Evolutionary conservation across 2,113 vertebrate genomes (phyloP).

Genomic region (Hippocampus zosterae): DNA sequence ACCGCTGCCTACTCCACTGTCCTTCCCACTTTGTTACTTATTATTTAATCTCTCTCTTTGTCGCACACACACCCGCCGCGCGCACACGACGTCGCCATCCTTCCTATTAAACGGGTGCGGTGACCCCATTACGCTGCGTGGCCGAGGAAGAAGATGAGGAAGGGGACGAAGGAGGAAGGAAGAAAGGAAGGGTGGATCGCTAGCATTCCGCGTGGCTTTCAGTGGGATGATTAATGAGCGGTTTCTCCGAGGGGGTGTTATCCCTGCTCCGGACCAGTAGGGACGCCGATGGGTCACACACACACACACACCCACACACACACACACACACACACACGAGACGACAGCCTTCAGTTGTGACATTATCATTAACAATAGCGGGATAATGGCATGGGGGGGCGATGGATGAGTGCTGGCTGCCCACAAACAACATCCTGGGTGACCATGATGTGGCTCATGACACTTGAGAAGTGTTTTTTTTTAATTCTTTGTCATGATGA

Average conservation of each 20-base stretch:
- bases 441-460: neutral
- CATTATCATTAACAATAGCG: slow-evolving; percentile 61
- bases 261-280: slow-evolving; percentile 59
- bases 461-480: neutral
- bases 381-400: slow-evolving; percentile 47
- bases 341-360: slow-evolving; percentile 37
- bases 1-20: slow-evolving; percentile 37
- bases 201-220: slow-evolving; percentile 50
- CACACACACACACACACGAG: slow-evolving; percentile 15
- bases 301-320: slow-evolving; percentile 23
- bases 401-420: slow-evolving; percentile 6
- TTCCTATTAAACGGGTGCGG: slow-evolving; percentile 70
- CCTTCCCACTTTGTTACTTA: slow-evolving; percentile 54
- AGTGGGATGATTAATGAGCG: slow-evolving; percentile 72
- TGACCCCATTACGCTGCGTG: slow-evolving; percentile 69
- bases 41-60: slow-evolving; percentile 60
- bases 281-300: slow-evolving; percentile 59
- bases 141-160: slow-evolving; percentile 41
- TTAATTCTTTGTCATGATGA: too few species aligned
- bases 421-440: neutral
- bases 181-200: slow-evolving; percentile 60
- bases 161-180: slow-evolving; percentile 52
- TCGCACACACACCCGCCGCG: neutral
- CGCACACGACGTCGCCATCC: slow-evolving; percentile 25
- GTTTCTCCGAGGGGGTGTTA: slow-evolving; percentile 57